Percentiles rank a stretch among this genome's conserved stretches.
Conservation (phyloP, 2,797 vertebrate species). For the Brachymystax lenok region DNA sequence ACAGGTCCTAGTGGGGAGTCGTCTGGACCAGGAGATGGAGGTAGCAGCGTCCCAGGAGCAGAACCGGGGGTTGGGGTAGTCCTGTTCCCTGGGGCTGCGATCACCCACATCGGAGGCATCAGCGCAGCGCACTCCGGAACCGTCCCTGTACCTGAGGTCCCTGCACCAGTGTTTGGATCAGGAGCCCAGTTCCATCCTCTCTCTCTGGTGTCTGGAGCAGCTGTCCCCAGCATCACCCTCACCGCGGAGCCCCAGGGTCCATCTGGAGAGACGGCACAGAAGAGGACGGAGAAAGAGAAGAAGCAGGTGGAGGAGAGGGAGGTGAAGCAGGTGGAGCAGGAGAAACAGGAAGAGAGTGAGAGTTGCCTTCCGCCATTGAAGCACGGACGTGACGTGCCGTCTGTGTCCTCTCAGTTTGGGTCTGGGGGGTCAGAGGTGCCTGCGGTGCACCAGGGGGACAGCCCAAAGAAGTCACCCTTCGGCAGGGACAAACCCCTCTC, state of each 20-base stretch:
- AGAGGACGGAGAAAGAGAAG: slow-evolving; percentile 28
- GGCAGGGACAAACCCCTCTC: too few relatives aligned
- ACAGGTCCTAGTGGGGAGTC: background rate
- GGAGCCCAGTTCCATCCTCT: slow-evolving; percentile 29
- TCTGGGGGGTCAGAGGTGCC: slow-evolving; percentile 1
- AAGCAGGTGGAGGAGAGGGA: slow-evolving; percentile 7
- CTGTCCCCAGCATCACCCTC: slow-evolving; percentile 38
- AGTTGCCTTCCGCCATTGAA: slow-evolving; percentile 28
- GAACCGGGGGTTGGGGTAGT: slow-evolving; percentile 11
- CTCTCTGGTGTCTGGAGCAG: slow-evolving; percentile 22
- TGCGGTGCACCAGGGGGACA: background rate
- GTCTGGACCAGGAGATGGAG: background rate
- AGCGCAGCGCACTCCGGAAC: background rate
- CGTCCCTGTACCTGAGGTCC: slow-evolving; percentile 15
- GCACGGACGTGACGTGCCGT: slow-evolving; percentile 15
- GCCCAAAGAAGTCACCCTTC: slow-evolving; percentile 14
- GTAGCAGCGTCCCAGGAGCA: background rate
- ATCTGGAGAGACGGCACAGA: slow-evolving; percentile 16
- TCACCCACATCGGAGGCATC: slow-evolving; percentile 31
- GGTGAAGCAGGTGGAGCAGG: slow-evolving; percentile 18
- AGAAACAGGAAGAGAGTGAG: slow-evolving; percentile 26
- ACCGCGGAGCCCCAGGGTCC: background rate
- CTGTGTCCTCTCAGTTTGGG: background rate
- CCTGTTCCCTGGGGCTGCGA: slow-evolving; percentile 26
- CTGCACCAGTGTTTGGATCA: slow-evolving; percentile 40